These are phyloP conservation scores for Diplodus puntazzo DNA, from an alignment of 2,797 vertebrate genomes.

Conservation along the genomic window DNA sequence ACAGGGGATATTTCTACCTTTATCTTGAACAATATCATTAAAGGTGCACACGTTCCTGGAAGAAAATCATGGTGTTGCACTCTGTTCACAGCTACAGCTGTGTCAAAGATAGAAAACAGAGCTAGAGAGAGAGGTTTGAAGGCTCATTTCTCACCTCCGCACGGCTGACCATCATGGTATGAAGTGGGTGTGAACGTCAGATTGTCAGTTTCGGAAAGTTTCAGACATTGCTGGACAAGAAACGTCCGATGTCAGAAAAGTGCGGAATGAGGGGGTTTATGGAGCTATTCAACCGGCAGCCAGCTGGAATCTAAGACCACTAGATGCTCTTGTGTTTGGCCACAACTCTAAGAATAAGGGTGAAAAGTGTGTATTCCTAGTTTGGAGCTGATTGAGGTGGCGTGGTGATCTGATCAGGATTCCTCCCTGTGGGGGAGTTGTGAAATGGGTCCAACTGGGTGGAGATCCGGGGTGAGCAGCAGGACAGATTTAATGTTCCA, in stretches of 20 bases:
- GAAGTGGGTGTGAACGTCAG: not conserved
- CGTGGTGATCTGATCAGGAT: not conserved
- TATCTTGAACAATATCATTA: not conserved
- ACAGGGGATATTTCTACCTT: not conserved
- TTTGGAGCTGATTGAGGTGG: not conserved
- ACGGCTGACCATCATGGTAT: not conserved
- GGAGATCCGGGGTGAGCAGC: conserved; percentile 21
- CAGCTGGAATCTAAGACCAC: not conserved
- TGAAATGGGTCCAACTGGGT: conserved; percentile 3
- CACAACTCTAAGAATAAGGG: too few species aligned
- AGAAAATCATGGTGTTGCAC: not conserved
- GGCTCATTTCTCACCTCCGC: not conserved
- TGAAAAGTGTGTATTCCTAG: too few species aligned
- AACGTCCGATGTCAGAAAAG: too few species aligned
- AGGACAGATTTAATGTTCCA: conserved; percentile 9
- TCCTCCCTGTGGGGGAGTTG: conserved; percentile 1
- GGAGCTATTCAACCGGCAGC: not conserved
- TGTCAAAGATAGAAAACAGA: not conserved
- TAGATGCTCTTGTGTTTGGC: too few species aligned
- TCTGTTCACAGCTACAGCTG: too few species aligned
- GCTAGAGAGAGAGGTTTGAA: not conserved
- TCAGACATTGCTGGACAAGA: not conserved
- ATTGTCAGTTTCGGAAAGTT: not conserved
- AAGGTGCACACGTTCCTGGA: not conserved
- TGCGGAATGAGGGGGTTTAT: not conserved